Base-by-base conservation (phyloP, 2,888 invertebrate genomes). In the Diaperis boleti region DNA sequence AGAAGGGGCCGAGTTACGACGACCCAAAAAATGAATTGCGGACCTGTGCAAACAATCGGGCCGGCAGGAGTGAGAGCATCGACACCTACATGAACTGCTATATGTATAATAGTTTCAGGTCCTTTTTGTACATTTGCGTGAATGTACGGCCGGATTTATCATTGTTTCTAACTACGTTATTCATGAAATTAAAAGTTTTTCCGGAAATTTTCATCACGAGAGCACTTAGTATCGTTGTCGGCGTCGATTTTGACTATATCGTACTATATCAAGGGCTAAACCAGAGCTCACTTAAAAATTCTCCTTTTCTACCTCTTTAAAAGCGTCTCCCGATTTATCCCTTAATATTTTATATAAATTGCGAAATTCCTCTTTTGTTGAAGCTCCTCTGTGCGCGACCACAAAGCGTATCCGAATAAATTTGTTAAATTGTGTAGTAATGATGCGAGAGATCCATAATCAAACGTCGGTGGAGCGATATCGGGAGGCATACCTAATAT, bases 101-200 rank as follows among this genome's bases (percentile, higher is more conserved):
- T 26, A 26, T 26, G 3, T 26, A 26, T 26, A 5, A 17, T 35
- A 49, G 26, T 52, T 35, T 20, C n/a, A n/a, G n/a, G n/a, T n/a
- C n/a, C n/a, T n/a, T n/a, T n/a, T 50, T 50, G 13, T 35, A 37
- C 52, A 52, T 52, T 52, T 37, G 13, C 6, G 29, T 17, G 33
- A 44, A 56, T 56, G 18, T 56, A 56, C 42, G 33, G 15, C 56
- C 56, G 44, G 44, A 56, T 56, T 56, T 56, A 56, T 56, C 56
- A 56, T 56, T 56, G 56, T 56, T 56, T 56, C 13, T 42, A 20
- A 44, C 56, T 56, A 56, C 56, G 44, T 56, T 56, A 44, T 44
- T 56, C 56, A 56, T 44, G 29, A 56, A 56, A 44, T 29, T 42
- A 14, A n/a, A 54, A 49, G 5, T 39, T 56, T 56, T 44, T n/a